Conservation (phyloP, 2,113 vertebrate genomes). For the Falco punctatus region DNA sequence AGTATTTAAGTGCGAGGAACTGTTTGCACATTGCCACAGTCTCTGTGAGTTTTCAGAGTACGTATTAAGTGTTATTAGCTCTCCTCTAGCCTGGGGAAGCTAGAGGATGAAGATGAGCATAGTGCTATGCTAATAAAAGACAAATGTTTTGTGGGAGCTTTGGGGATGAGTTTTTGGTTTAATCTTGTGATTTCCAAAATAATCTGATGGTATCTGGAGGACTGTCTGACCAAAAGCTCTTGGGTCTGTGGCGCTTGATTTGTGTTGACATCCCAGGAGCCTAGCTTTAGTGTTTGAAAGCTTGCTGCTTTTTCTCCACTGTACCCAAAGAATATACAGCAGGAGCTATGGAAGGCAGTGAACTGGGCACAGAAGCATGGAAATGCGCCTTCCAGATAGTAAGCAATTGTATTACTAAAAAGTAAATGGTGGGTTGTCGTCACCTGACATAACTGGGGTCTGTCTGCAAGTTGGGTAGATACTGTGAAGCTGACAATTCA, state of each 20-base stretch:
- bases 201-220: neutral
- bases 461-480: neutral
- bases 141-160: neutral
- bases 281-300: neutral
- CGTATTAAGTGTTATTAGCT: neutral
- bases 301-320: neutral
- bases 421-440: rapidly evolving
- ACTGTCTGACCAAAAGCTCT: neutral
- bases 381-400: neutral
- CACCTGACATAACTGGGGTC: rapidly evolving
- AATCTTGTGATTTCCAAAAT: neutral
- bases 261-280: neutral
- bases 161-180: neutral
- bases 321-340: rapidly evolving
- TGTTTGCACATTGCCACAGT: neutral
- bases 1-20: neutral
- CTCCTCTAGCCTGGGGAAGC: neutral
- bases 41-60: neutral
- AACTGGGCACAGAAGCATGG: neutral
- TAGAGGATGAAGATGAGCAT: neutral
- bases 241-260: neutral
- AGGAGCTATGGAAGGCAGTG: neutral
- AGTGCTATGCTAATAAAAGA: neutral
- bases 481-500: neutral
- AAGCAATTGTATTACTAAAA: neutral